Base-by-base conservation (phyloP, 1,140 invertebrate genomes). In the Archivesica marissinica region DNA sequence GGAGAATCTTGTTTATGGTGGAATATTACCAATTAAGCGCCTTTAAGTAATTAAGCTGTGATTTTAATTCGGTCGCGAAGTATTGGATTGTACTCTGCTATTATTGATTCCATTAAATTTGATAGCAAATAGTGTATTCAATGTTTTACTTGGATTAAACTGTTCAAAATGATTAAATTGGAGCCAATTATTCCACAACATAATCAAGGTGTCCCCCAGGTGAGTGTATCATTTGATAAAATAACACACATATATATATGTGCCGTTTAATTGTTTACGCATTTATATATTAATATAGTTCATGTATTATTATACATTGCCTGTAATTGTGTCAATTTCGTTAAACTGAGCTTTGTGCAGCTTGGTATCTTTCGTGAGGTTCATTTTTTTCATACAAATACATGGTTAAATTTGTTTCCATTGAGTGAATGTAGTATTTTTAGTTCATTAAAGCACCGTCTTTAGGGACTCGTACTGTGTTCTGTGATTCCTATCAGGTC, bases 131-230 rank as follows among this genome's bases (percentile, higher is more conserved):
- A 76, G 54, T 76, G 39, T 41, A 38, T 75, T 76, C 54, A 38
- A 66, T 84, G 81, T 64, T 28, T 64, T n/a, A 39, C 23, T 44
- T 41, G 81, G 81, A 84, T 64, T 84, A 86, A 85, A 39, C 30
- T n/a, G 33, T n/a, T 64, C 75, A 90, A 90, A 84, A 91, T 90
- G 89, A 90, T 91, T 88, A 83, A 91, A 88, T 84, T 89, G 78
- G 86, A 91, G 52, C 79, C 66, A 38, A 77, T 88, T 52, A 75
- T 88, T 52, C 82, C 85, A 25, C 77, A 79, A 9, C 59, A 76
- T 52, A 86, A 86, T 64, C 86, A 52, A 35, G 33, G 56, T 50
- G 85, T 87, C 23, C 74, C 86, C 28, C 87, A 87, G 89, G 90
- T 91, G 87, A 87, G 89, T 87, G 77, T 72, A n/a, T 25, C n/a